Evolutionary conservation across 1,140 invertebrate genomes (phyloP).

Genomic region (Aphaenogaster rudis): DNA sequence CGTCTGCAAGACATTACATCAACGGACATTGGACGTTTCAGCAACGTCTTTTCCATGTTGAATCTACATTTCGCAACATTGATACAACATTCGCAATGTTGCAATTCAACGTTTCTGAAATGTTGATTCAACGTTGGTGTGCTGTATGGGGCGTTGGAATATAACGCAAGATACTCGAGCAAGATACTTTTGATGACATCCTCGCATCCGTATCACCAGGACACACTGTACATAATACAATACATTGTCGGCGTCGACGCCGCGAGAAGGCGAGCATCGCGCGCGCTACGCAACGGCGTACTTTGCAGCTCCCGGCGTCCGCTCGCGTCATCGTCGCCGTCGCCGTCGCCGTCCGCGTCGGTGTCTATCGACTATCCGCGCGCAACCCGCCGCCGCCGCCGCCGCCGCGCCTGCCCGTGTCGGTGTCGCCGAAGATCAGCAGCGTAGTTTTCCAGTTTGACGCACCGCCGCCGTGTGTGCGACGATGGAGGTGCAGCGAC

Average conservation of each 20-base stretch:
- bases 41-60: too few species aligned
- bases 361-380: constrained; percentile 81
- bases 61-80: too few species aligned
- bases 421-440: constrained; percentile 7
- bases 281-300: constrained; percentile 77
- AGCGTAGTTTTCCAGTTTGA: constrained; percentile 59
- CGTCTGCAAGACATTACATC: too few species aligned
- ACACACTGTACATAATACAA: background rate
- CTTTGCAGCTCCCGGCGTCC: constrained; percentile 75
- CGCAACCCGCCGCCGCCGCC: constrained; percentile 63
- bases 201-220: background rate
- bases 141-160: too few species aligned
- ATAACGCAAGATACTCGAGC: background rate
- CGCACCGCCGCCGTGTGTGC: constrained; percentile 35
- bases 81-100: too few species aligned
- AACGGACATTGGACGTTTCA: too few species aligned
- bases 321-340: constrained; percentile 21
- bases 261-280: background rate
- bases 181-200: background rate
- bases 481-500: constrained; percentile 80
- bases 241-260: background rate
- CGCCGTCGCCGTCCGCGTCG: constrained; percentile 40
- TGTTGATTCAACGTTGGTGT: too few species aligned
- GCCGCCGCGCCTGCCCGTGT: constrained; percentile 58
- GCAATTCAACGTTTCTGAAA: too few species aligned